phyloP scores from a whole-genome alignment of 1,140 invertebrate species.

The Brachionus rubens region DNA sequence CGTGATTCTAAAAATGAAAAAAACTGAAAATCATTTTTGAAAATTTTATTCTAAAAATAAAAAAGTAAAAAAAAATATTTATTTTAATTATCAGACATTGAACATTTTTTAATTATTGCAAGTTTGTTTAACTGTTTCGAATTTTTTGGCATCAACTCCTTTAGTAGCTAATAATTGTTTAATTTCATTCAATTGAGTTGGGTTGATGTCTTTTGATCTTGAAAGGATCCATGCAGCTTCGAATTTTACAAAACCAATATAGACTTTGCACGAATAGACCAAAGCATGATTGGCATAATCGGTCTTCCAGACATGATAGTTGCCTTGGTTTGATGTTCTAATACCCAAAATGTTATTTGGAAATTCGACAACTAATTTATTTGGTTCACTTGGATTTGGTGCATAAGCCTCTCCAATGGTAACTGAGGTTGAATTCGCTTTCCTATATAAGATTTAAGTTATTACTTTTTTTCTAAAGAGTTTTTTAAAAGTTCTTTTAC shows the following conservation, averaged over 20 bases:
- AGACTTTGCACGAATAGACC: slow-evolving; percentile 30
- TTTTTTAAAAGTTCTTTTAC: not conserved
- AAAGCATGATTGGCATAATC: slow-evolving; percentile 13
- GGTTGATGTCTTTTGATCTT: not conserved
- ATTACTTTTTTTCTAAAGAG: not conserved
- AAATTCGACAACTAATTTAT: slow-evolving; percentile 39
- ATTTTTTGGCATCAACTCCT: not conserved
- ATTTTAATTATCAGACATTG: too few relatives aligned
- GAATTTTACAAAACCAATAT: slow-evolving; percentile 25
- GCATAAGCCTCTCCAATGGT: not conserved
- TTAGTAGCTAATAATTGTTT: not conserved
- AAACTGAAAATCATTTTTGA: too few relatives aligned
- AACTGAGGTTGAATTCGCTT: not conserved
- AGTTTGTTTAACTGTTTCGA: not conserved
- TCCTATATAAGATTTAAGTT: not conserved
- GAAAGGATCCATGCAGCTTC: slow-evolving; percentile 41
- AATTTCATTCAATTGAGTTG: not conserved
- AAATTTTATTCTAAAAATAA: not conserved
- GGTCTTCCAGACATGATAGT: slow-evolving; percentile 33
- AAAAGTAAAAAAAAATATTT: not conserved
- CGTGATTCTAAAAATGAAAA: too few relatives aligned
- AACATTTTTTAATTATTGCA: slow-evolving; percentile 17
- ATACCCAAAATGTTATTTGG: not conserved
- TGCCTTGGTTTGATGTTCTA: not conserved
- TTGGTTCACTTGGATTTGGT: slow-evolving; percentile 22